Conservation (phyloP, 1,140 invertebrate genomes). For the Cydia splendana region DNA sequence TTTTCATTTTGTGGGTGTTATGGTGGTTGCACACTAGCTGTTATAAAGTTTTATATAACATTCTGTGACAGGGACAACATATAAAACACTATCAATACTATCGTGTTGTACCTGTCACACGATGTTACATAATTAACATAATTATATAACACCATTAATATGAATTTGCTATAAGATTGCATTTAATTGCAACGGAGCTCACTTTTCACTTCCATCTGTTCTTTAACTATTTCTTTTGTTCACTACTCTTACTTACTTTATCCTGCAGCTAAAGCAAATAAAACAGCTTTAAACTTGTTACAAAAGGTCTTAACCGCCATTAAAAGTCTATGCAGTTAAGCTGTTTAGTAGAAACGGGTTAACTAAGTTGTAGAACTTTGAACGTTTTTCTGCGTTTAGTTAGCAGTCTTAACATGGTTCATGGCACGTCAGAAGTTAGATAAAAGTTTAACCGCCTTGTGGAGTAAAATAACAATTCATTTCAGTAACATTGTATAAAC, state of each 20-base stretch:
- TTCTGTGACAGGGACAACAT: too few relatives aligned
- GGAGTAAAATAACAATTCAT: background rate
- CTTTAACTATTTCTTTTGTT: conserved; percentile 11
- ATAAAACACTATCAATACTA: too few relatives aligned
- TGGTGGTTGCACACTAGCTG: too few relatives aligned
- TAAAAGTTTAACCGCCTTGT: conserved; percentile 7
- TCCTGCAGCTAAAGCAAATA: conserved; percentile 13
- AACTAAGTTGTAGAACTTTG: conserved; percentile 9
- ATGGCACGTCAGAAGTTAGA: conserved; percentile 18
- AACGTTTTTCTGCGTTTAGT: conserved; percentile 17
- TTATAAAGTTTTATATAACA: too few relatives aligned
- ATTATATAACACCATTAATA: too few relatives aligned
- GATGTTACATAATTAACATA: too few relatives aligned
- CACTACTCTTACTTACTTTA: background rate
- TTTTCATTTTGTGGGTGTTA: too few relatives aligned
- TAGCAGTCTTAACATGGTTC: conserved; percentile 11
- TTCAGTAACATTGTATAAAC: background rate
- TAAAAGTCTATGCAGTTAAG: background rate
- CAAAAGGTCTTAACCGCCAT: background rate
- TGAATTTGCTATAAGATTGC: too few relatives aligned
- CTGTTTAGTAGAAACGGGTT: background rate
- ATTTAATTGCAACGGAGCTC: too few relatives aligned
- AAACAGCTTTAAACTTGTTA: background rate
- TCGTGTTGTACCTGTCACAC: too few relatives aligned
- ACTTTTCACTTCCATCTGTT: background rate